Base-by-base conservation (phyloP, 2,113 vertebrate species). In the Pontoporia blainvillei region DNA sequence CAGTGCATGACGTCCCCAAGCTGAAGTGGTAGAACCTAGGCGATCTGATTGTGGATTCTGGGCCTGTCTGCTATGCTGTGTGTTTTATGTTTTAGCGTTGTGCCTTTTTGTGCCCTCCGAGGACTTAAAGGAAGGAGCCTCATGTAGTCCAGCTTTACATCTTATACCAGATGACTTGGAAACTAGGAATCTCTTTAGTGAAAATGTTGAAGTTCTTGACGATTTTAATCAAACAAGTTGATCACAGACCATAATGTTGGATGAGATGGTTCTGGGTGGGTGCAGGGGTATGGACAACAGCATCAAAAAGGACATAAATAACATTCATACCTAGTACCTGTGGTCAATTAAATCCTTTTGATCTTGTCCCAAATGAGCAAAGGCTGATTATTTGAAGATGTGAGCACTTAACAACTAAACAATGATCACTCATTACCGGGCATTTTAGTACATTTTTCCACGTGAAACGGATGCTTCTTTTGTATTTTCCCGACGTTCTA, bases 141-240 rank as follows among this genome's bases (percentile, higher is more conserved):
- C 2, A 0, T 34, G 59, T 31, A 69, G 9, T 34, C 23, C 8
- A 61, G 23, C 57, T 64, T 75, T 44, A n/a, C 27, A 27, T 25
- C 3, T 14, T 23, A 8, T 3, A 81, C 6, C 34, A 64, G 8
- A 75, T 73, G 23, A 57, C 4, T 52, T 64, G 34, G 84, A 85
- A 57, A 34, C 14, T 21, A 86, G 39, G 81, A 46, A 39, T 46
- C 31, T 17, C 83, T 79, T 73, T 17, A n/a, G 41, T 49, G 34
- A 90, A 89, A n/a, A 29, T 64, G 6, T 84, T 86, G 46, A 94
- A 2, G 5, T 49, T 92, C 9, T 73, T 86, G 27, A 78, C 23
- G 49, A 87, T 83, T 67, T 72, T 78, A 78, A 49, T n/a, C 4
- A 59, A 25, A 39, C 18, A 54, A 64, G 29, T n/a, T 44, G 20